These are phyloP conservation scores for Marasmarcha lunaedactyla DNA, from an alignment of 2,888 invertebrate genomes.

Conservation along the genomic window DNA sequence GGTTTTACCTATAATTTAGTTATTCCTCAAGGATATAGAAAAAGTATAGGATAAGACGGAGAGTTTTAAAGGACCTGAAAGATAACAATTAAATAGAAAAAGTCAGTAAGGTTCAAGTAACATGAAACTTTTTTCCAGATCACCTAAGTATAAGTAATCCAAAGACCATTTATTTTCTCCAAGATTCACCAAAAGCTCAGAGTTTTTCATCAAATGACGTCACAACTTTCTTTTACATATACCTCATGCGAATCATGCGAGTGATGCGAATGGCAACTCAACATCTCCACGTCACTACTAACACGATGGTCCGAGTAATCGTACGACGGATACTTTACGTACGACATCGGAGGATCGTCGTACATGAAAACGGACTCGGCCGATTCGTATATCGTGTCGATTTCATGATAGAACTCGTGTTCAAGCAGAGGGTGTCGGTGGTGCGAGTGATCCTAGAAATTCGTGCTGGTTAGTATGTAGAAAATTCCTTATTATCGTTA, in stretches of 20 bases:
- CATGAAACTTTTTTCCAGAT: no score
- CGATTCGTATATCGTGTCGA: constrained; percentile 51
- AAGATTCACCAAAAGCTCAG: no score
- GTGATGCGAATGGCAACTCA: not conserved
- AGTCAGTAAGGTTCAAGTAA: no score
- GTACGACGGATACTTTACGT: constrained; percentile 11
- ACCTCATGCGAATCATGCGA: not conserved
- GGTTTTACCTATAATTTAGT: no score
- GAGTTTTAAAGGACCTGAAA: no score
- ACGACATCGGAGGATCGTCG: not conserved
- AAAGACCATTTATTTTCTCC: no score
- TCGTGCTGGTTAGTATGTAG: constrained; percentile 1
- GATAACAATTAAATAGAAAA: no score
- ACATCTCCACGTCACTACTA: constrained; percentile 3
- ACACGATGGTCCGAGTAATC: constrained; percentile 22
- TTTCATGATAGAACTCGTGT: constrained; percentile 42
- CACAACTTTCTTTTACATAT: not conserved
- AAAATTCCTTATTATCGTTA: no score
- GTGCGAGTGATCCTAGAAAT: constrained; percentile 20
- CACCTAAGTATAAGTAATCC: no score
- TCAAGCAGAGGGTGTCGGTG: not conserved
- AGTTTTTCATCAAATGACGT: no score
- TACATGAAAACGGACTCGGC: not conserved
- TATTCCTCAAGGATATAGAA: no score
- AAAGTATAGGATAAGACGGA: no score